These are phyloP conservation scores for Ctenopoma kingsleyae DNA, from an alignment of 2,797 vertebrate species.

Conservation along the genomic window DNA sequence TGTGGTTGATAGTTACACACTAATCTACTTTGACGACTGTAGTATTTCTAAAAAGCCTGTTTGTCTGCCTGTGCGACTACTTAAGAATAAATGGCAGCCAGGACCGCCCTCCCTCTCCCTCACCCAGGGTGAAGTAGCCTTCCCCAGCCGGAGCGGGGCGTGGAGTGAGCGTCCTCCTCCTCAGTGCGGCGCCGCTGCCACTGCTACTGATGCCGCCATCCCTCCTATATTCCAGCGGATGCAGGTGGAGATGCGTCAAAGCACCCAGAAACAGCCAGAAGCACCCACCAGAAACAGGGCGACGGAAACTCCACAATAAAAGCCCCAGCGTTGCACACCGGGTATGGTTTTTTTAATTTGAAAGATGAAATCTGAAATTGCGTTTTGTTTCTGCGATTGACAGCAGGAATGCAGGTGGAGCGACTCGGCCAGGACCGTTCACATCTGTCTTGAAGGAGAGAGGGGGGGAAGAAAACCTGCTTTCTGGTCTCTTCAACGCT, in stretches of 20 bases:
- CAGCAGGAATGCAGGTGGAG: slow-evolving; percentile 81
- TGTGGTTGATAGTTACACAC: neutral
- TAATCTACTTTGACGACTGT: neutral
- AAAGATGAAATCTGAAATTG: slow-evolving; percentile 17
- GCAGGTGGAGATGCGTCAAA: slow-evolving; percentile 71
- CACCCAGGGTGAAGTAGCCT: slow-evolving; percentile 59
- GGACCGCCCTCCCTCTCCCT: slow-evolving; percentile 6
- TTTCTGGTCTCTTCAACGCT: slow-evolving; percentile 56
- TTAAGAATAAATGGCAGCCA: neutral
- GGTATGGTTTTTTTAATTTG: slow-evolving; percentile 39
- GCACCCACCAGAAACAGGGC: neutral
- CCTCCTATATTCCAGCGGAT: slow-evolving; percentile 57
- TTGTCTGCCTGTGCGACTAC: neutral
- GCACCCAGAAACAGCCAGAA: neutral
- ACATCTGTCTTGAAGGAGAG: slow-evolving; percentile 81
- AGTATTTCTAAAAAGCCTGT: neutral
- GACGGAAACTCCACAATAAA: slow-evolving; percentile 58
- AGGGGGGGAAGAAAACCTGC: slow-evolving; percentile 63
- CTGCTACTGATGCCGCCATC: slow-evolving; percentile 47
- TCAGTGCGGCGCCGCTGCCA: slow-evolving; percentile 61
- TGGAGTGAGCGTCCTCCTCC: slow-evolving; percentile 70
- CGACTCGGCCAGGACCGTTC: slow-evolving; percentile 77
- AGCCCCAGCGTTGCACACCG: accelerated
- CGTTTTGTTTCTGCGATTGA: slow-evolving; percentile 27
- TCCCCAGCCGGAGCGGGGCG: slow-evolving; percentile 70